phyloP scores from a whole-genome alignment of 2,113 vertebrate genomes.

The Amphiprion percula region DNA sequence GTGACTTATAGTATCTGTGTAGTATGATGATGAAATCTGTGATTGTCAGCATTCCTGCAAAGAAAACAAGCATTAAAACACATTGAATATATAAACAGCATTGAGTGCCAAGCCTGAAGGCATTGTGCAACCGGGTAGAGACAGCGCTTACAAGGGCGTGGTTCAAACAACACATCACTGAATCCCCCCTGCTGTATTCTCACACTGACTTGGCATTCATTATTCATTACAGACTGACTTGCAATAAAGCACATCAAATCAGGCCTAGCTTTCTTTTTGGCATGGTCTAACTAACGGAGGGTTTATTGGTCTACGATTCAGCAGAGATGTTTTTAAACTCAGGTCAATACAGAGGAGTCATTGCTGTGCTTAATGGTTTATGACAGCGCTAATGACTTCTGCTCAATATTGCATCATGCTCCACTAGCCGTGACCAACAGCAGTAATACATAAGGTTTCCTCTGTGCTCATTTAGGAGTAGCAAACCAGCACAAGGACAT shows the following conservation, averaged over 20 bases:
- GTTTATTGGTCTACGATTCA: neutral
- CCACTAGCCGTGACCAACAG: conserved; percentile 14
- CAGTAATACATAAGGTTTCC: conserved; percentile 25
- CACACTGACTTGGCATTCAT: conserved; percentile 61
- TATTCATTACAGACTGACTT: conserved; percentile 64
- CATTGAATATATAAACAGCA: neutral
- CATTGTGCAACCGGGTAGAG: conserved; percentile 19
- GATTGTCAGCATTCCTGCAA: conserved; percentile 98
- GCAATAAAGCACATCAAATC: conserved; percentile 54
- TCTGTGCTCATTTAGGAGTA: conserved; percentile 4
- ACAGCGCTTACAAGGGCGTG: conserved; percentile 40
- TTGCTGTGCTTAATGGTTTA: conserved; percentile 54
- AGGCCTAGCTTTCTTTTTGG: conserved; percentile 17
- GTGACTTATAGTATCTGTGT: conserved; percentile 99
- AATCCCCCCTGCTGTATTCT: conserved; percentile 24
- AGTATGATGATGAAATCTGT: conserved; percentile 99
- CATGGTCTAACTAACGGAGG: neutral
- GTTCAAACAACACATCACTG: conserved; percentile 44
- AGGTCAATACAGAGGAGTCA: conserved; percentile 30
- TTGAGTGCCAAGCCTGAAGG: conserved; percentile 5
- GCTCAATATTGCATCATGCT: conserved; percentile 46
- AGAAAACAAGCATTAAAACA: conserved; percentile 27
- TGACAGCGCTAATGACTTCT: conserved; percentile 47
- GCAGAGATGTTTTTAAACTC: neutral
- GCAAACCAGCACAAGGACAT: neutral